A percentile compares a stretch with the other conserved stretches of the same genome.
Evolutionary conservation across 2,113 vertebrate species (phyloP).

Genomic region (Xenopus borealis): DNA sequence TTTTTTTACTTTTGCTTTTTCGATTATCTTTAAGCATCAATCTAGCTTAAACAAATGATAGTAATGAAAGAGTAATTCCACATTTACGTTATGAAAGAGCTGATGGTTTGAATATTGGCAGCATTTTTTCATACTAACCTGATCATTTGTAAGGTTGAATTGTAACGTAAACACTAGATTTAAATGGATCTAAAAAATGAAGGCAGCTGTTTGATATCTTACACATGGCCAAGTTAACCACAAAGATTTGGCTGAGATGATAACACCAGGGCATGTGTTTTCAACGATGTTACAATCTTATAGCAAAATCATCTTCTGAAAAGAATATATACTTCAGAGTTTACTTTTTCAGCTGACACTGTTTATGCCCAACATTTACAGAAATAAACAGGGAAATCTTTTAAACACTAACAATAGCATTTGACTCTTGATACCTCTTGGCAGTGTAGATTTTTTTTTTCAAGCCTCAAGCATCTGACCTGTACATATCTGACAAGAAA

Average conservation of each 20-base stretch:
- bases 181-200: constrained; percentile 47
- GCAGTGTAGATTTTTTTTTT: constrained; percentile 71
- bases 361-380: constrained; percentile 71
- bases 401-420: constrained; percentile 73
- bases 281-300: constrained; percentile 56
- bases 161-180: constrained; percentile 56
- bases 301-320: constrained; percentile 57
- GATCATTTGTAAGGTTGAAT: neutral
- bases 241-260: constrained; percentile 52
- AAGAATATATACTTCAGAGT: constrained; percentile 59
- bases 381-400: constrained; percentile 78
- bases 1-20: too few relatives aligned
- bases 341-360: constrained; percentile 76
- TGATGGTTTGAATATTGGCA: too few relatives aligned
- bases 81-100: too few relatives aligned
- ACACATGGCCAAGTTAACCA: constrained; percentile 51
- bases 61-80: too few relatives aligned
- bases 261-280: constrained; percentile 47
- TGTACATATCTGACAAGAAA: constrained; percentile 76
- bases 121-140: too few relatives aligned
- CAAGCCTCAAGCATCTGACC: constrained; percentile 59
- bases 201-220: constrained; percentile 59
- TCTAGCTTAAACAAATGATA: too few relatives aligned
- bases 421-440: constrained; percentile 71
- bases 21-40: too few relatives aligned